Conservation (phyloP, 2,797 vertebrate species). For the Prunella strophiata region DNA sequence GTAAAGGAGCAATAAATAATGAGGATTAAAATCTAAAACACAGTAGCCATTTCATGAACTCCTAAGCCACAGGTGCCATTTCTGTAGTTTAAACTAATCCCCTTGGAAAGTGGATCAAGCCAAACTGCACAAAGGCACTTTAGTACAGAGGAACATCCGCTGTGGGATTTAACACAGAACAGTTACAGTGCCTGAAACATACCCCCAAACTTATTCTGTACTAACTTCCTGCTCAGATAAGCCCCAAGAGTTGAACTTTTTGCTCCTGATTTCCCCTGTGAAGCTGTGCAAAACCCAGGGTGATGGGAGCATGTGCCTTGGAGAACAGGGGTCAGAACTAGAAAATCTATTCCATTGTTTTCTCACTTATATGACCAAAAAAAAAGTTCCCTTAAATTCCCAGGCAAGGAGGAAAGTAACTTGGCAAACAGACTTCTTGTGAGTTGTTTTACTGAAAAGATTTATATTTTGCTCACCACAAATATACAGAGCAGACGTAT, state of each 20-base stretch:
- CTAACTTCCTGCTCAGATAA: constrained; percentile 46
- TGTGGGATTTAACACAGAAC: not conserved
- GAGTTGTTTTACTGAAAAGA: constrained; percentile 36
- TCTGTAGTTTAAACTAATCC: not conserved
- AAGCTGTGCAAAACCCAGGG: not conserved
- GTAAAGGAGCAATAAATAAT: not conserved
- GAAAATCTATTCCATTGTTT: constrained; percentile 21
- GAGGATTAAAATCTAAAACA: not conserved
- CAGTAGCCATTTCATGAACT: not conserved
- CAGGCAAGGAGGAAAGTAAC: constrained; percentile 43
- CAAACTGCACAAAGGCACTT: not conserved
- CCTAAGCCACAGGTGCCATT: not conserved
- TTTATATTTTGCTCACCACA: constrained; percentile 48
- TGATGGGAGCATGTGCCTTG: not conserved
- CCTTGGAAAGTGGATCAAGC: not conserved
- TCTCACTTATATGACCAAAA: not conserved
- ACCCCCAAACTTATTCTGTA: not conserved
- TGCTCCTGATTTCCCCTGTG: constrained; percentile 19
- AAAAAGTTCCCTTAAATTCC: not conserved
- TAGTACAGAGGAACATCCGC: not conserved
- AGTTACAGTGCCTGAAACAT: not conserved
- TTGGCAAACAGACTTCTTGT: constrained; percentile 36
- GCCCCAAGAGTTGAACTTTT: not conserved
- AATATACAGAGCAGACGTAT: not conserved
- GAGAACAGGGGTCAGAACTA: constrained; percentile 9